A percentile compares a stretch with the other conserved stretches of the same genome.
Conservation (phyloP, 1,140 invertebrate genomes). For the Caenorhabditis latens region DNA sequence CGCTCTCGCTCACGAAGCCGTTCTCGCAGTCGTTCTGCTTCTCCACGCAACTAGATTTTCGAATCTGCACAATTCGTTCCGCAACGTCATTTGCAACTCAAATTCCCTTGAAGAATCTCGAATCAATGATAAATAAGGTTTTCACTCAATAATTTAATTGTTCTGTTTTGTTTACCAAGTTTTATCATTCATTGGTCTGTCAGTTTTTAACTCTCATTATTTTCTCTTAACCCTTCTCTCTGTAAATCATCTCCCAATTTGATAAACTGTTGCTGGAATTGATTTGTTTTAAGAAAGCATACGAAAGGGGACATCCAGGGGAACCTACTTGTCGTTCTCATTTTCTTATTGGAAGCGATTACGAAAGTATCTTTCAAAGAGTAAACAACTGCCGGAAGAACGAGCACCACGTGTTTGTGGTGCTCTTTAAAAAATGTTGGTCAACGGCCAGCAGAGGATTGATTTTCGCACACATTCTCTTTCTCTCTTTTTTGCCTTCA, state of each 20-base stretch:
- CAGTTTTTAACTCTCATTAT: neutral
- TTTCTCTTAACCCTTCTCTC: neutral
- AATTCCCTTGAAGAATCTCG: conserved; percentile 49
- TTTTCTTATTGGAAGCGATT: neutral
- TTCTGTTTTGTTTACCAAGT: conserved; percentile 16
- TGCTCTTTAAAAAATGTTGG: conserved; percentile 40
- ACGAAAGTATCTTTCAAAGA: neutral
- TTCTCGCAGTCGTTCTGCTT: conserved; percentile 58
- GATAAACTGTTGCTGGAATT: conserved; percentile 45
- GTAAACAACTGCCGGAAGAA: conserved; percentile 35
- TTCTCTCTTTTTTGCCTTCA: neutral
- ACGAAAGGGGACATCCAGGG: neutral
- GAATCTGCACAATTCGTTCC: neutral
- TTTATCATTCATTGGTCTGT: conserved; percentile 13
- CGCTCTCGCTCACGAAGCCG: conserved; percentile 56
- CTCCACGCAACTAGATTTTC: neutral
- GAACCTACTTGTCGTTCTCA: conserved; percentile 7
- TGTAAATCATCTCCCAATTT: conserved; percentile 7
- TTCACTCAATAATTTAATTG: conserved; percentile 26
- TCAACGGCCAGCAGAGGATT: conserved; percentile 29
- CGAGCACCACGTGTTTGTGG: conserved; percentile 46
- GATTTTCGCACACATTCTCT: conserved; percentile 27
- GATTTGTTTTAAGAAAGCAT: too few relatives aligned
- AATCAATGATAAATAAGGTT: conserved; percentile 30
- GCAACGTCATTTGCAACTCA: neutral